Conservation (phyloP, 2,797 vertebrate genomes). For the Cynopterus sphinx region DNA sequence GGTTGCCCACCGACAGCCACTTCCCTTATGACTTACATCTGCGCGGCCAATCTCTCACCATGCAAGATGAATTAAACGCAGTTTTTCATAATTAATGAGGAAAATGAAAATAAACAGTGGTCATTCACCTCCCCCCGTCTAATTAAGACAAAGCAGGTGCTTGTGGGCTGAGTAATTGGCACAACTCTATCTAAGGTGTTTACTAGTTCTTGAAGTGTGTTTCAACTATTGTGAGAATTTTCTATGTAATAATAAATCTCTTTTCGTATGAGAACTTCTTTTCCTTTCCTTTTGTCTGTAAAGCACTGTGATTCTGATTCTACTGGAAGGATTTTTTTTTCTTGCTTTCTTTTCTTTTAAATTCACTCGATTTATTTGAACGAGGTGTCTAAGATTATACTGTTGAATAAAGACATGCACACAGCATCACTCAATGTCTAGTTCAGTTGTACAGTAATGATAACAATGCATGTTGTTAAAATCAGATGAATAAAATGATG, state of each 20-base stretch:
- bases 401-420: constrained; percentile 83
- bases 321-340: constrained; percentile 72
- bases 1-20: constrained; percentile 95
- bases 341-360: constrained; percentile 71
- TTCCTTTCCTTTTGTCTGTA: constrained; percentile 83
- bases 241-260: constrained; percentile 85
- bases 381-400: constrained; percentile 84
- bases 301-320: constrained; percentile 85
- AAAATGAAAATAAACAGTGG: constrained; percentile 91
- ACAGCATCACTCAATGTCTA: constrained; percentile 85
- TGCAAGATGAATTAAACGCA: constrained; percentile 96
- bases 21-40: constrained; percentile 99
- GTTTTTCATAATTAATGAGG: constrained; percentile 97
- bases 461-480: constrained; percentile 88
- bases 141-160: constrained; percentile 91
- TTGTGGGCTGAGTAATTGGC: constrained; percentile 86
- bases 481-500: constrained; percentile 84
- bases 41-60: constrained; percentile 95
- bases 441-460: constrained; percentile 87
- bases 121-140: constrained; percentile 89
- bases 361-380: constrained; percentile 82
- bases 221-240: constrained; percentile 87
- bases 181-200: constrained; percentile 87
- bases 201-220: constrained; percentile 88
- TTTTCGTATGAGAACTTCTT: constrained; percentile 82